A percentile compares a stretch with the other conserved stretches of the same genome.
These are phyloP conservation scores for Dinomys branickii DNA, from an alignment of 2,113 vertebrate species.

Conservation along the genomic window DNA sequence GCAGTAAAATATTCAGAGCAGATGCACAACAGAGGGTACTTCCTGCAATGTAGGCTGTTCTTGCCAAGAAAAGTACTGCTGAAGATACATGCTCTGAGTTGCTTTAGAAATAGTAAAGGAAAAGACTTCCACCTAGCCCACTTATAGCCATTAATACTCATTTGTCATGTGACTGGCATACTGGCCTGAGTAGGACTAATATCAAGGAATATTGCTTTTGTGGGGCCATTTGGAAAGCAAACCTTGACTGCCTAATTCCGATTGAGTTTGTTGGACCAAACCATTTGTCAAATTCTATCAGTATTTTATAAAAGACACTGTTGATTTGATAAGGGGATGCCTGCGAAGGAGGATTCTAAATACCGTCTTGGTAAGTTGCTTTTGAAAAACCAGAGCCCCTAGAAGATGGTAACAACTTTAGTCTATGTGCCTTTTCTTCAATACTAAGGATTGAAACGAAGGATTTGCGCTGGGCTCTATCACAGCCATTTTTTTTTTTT, in stretches of 20 bases:
- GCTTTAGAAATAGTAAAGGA: conserved; percentile 10
- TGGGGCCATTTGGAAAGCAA: conserved; percentile 27
- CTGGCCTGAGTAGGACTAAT: conserved; percentile 6
- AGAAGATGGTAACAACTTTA: conserved; percentile 24
- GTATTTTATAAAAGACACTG: conserved; percentile 3
- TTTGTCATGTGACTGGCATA: background rate
- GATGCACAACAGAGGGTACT: background rate
- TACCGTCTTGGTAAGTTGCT: conserved; percentile 22
- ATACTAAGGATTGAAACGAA: background rate
- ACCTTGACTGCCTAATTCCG: background rate
- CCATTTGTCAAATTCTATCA: conserved; percentile 5
- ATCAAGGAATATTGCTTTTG: conserved; percentile 7
- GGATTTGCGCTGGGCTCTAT: background rate
- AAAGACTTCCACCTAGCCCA: background rate
- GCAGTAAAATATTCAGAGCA: conserved; percentile 25
- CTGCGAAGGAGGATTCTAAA: conserved; percentile 24
- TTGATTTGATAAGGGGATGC: background rate
- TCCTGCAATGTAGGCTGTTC: background rate
- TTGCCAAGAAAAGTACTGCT: background rate
- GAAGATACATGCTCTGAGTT: background rate
- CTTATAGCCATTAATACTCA: background rate
- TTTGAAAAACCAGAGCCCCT: background rate
- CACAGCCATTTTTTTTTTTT: background rate
- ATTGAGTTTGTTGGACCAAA: conserved; percentile 30
- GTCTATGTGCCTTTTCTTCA: background rate